phyloP scores from a whole-genome alignment of 2,797 vertebrate species.

The Lithobates sylvaticus region DNA sequence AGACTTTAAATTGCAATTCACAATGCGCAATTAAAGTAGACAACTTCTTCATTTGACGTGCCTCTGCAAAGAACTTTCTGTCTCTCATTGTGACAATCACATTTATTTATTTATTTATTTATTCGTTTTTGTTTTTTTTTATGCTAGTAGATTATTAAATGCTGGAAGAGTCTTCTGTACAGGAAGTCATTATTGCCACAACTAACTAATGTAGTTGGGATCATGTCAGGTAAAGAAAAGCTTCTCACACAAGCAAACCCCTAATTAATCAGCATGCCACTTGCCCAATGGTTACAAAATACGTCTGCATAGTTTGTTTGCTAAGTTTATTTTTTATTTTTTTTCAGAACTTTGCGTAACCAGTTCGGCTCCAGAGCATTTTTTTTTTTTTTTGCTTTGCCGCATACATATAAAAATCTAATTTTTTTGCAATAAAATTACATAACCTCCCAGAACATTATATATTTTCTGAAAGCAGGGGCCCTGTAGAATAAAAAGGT shows the following conservation, averaged over 20 bases:
- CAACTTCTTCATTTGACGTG: background rate
- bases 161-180: background rate
- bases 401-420: too few relatives aligned
- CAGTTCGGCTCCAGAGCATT: too few relatives aligned
- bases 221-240: constrained; percentile 26
- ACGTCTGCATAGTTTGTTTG: too few relatives aligned
- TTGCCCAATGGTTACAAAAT: too few relatives aligned
- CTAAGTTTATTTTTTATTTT: too few relatives aligned
- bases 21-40: constrained; percentile 11
- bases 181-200: constrained; percentile 25
- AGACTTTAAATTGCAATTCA: constrained; percentile 9
- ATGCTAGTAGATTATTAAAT: constrained; percentile 22
- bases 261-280: background rate
- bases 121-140: background rate
- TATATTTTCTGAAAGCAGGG: too few relatives aligned
- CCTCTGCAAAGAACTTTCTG: constrained; percentile 12
- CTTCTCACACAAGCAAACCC: background rate
- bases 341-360: too few relatives aligned
- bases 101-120: too few relatives aligned
- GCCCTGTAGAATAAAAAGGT: too few relatives aligned
- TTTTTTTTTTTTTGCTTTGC: too few relatives aligned
- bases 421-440: too few relatives aligned
- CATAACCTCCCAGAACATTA: too few relatives aligned
- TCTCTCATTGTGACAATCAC: background rate
- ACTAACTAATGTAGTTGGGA: background rate